Base-by-base conservation (phyloP, 2,113 vertebrate genomes). In the Lates calcarifer region DNA sequence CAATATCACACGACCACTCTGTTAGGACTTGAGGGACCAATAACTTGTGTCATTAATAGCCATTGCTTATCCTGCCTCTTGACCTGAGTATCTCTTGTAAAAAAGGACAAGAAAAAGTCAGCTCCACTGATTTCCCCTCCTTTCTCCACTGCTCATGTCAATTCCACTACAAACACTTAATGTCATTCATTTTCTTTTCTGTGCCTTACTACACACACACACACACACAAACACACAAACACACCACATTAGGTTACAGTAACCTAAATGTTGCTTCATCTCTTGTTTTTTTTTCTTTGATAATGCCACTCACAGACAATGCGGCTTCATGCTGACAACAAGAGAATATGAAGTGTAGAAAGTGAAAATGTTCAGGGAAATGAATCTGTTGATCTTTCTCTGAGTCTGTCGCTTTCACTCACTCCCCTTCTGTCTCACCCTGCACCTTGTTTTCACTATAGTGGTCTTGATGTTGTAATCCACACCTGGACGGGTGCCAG, bases 31-130 rank as follows among this genome's bases (percentile, higher is more conserved):
- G 8, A 58, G 89, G 87, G 89, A 89, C 77, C 87, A 88, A 87
- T 91, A 90, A 90, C 73, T 35, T 67, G 79, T 87, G 87, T 78
- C 88, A 86, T 87, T 91, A 89, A 90, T 85, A 88, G 41, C 74
- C 28, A 6, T 67, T 74, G 78, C 83, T 87, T 87, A 82, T 89
- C 77, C 76, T 78, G 82, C 74, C 89, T 81, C 79, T 85, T 92
- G 91, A 92, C 90, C 88, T 78, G 87, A 82, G 84, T 80, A 70
- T 79, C 33, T 4, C 33, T 83, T 39, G 51, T 88, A 86, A 83
- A 88, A 77, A 17, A 55, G 26, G 31, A 14, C 28, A 66, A 67
- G n/a, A 56, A 72, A 58, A 60, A 73, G 15, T 22, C 18, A 51
- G 14, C 37, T 3, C 20, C 56, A n/a, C n/a, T n/a, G n/a, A n/a